A percentile compares a stretch with the other conserved stretches of the same genome.
phyloP scores from a whole-genome alignment of 2,113 vertebrate genomes.

The Lepus timidus region DNA sequence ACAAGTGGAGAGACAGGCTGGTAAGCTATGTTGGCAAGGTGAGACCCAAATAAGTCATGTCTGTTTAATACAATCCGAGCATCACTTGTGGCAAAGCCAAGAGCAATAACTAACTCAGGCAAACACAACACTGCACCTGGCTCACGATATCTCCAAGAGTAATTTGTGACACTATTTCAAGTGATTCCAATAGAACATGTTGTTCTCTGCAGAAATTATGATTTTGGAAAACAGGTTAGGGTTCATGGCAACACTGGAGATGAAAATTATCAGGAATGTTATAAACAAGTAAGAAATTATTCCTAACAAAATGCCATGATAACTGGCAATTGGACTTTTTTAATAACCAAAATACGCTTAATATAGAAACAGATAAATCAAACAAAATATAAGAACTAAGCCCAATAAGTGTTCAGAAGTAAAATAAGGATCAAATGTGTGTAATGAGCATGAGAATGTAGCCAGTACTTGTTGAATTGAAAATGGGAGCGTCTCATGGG shows the following conservation, averaged over 20 bases:
- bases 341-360: not conserved
- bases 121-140: conserved; percentile 43
- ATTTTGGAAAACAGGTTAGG: conserved; percentile 70
- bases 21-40: conserved; percentile 41
- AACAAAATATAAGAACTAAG: conserved; percentile 11
- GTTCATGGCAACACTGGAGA: conserved; percentile 71
- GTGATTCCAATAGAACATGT: conserved; percentile 33
- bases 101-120: conserved; percentile 62
- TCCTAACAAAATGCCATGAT: conserved; percentile 58
- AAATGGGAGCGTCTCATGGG: not conserved
- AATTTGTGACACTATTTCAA: conserved; percentile 76
- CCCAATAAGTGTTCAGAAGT: conserved; percentile 37
- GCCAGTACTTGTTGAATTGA: not conserved
- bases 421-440: conserved; percentile 76
- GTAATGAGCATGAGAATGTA: conserved; percentile 8
- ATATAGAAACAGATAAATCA: conserved; percentile 45
- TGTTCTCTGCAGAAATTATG: conserved; percentile 69
- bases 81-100: conserved; percentile 63
- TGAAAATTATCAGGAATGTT: conserved; percentile 72
- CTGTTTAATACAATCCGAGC: conserved; percentile 50
- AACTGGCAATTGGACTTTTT: conserved; percentile 20
- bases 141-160: conserved; percentile 64
- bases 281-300: conserved; percentile 60
- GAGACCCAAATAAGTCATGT: conserved; percentile 62
- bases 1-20: not conserved